Evolutionary conservation across 2,888 invertebrate genomes (phyloP).

Genomic region (Asteroscopus sphinx): DNA sequence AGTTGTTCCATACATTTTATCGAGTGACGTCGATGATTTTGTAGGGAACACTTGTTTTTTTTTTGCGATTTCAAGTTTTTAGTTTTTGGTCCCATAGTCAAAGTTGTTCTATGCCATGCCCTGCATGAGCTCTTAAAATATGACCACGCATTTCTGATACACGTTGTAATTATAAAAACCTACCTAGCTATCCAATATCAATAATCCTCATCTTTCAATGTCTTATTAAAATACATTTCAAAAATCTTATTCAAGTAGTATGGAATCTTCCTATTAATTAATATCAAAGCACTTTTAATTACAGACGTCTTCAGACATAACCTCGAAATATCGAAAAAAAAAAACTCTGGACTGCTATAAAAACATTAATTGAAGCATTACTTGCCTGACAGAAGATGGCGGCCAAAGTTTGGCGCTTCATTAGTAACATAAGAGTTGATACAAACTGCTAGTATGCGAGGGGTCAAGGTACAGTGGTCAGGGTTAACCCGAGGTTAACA

Average conservation of each 20-base stretch:
- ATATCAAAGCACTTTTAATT: constrained; percentile 44
- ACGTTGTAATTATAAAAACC: too few relatives aligned
- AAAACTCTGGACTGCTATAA: constrained; percentile 1
- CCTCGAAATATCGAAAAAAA: constrained; percentile 37
- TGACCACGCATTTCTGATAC: too few relatives aligned
- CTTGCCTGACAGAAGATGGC: constrained; percentile 35
- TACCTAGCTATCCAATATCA: too few relatives aligned
- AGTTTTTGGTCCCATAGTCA: too few relatives aligned
- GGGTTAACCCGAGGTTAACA: constrained; percentile 44
- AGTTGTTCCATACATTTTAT: too few relatives aligned
- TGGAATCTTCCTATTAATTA: constrained; percentile 31
- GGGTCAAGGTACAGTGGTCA: constrained; percentile 53
- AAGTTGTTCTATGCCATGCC: too few relatives aligned
- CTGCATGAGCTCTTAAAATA: too few relatives aligned
- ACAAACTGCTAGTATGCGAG: constrained; percentile 19
- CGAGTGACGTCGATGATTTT: too few relatives aligned
- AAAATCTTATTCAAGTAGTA: background rate
- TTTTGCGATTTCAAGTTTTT: too few relatives aligned
- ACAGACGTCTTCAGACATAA: constrained; percentile 21
- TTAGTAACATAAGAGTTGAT: constrained; percentile 37
- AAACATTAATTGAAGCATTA: constrained; percentile 24
- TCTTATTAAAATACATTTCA: too few relatives aligned
- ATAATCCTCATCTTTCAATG: too few relatives aligned
- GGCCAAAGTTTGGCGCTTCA: constrained; percentile 28
- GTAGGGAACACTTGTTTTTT: too few relatives aligned